Percentiles rank a stretch among this genome's conserved stretches.
These are phyloP conservation scores for Tapirus indicus DNA, from an alignment of 2,797 vertebrate genomes.

Conservation along the genomic window DNA sequence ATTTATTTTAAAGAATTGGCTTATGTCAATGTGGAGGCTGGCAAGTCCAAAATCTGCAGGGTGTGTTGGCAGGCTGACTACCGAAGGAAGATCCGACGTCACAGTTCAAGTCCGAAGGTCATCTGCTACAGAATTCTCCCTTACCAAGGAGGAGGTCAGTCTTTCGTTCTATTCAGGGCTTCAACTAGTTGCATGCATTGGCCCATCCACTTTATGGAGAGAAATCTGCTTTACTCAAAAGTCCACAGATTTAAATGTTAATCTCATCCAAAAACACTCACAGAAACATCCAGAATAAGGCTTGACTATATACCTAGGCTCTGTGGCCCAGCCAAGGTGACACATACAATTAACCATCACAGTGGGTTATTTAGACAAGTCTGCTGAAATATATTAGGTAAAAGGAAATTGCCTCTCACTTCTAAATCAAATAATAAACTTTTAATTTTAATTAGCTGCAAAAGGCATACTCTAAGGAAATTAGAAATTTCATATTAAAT, in stretches of 20 bases:
- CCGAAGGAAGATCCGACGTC: neutral
- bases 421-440: conserved; percentile 23
- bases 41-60: neutral
- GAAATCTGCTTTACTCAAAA: conserved; percentile 8
- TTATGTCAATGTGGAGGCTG: neutral
- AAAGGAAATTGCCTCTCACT: conserved; percentile 34
- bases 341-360: neutral
- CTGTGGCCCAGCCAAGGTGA: neutral
- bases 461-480: neutral
- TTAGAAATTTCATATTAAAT: conserved; percentile 21
- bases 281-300: neutral
- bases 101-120: neutral
- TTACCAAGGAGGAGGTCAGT: neutral
- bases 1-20: neutral
- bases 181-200: neutral
- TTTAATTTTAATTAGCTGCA: conserved; percentile 5
- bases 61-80: neutral
- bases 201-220: neutral
- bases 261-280: neutral
- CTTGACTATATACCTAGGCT: neutral
- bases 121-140: neutral
- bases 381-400: conserved; percentile 25
- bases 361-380: neutral
- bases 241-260: neutral
- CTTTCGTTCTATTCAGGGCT: neutral